These are phyloP conservation scores for Metacarcinus magister DNA, from an alignment of 2,888 invertebrate genomes.

Conservation along the genomic window DNA sequence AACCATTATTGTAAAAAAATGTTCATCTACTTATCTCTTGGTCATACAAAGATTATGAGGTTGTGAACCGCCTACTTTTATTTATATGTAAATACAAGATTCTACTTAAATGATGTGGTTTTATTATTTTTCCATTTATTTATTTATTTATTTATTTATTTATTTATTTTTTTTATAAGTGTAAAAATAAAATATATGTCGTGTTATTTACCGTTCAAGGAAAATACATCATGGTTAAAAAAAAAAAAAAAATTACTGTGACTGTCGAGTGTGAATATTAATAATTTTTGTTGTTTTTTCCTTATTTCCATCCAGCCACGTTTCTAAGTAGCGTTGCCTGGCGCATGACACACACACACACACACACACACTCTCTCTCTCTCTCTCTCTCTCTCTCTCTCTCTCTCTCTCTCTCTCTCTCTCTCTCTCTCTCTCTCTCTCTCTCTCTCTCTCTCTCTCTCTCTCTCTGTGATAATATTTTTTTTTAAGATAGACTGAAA, in stretches of 20 bases:
- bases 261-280: background rate
- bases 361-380: background rate
- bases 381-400: no score
- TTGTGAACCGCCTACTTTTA: slow-evolving; percentile 80
- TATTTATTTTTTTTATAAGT: no score
- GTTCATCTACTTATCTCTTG: slow-evolving; percentile 78
- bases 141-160: background rate
- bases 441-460: no score
- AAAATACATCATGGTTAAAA: no score
- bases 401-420: background rate
- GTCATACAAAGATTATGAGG: slow-evolving; percentile 80
- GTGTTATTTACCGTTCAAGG: no score
- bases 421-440: no score
- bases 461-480: no score
- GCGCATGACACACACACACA: background rate
- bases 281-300: background rate
- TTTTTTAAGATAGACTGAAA: background rate
- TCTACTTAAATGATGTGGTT: background rate
- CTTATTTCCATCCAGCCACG: background rate
- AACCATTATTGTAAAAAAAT: slow-evolving; percentile 72
- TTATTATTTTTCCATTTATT: background rate
- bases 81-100: slow-evolving; percentile 80
- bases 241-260: background rate
- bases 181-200: no score
- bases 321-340: background rate